These are phyloP conservation scores for Limnodromus scolopaceus DNA, from an alignment of 2,797 vertebrate species.

Conservation along the genomic window DNA sequence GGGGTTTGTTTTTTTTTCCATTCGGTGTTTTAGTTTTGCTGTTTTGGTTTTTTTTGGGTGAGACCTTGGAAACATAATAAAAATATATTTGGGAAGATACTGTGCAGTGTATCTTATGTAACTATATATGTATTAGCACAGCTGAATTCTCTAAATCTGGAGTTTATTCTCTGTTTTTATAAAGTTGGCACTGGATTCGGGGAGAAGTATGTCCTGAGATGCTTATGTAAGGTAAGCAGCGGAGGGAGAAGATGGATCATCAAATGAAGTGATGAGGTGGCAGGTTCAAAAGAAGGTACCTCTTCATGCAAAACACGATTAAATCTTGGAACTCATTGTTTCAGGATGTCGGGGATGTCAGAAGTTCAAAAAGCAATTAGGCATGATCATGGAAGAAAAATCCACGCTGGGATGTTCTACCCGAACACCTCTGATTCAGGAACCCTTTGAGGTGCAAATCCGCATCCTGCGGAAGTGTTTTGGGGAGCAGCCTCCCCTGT, in stretches of 20 bases:
- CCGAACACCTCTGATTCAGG: neutral
- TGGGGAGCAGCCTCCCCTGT: neutral
- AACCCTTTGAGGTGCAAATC: conserved; percentile 25
- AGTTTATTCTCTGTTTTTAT: neutral
- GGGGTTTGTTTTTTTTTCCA: neutral
- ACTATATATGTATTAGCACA: neutral
- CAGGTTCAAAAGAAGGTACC: neutral
- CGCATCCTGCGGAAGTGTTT: neutral
- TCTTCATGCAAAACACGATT: neutral
- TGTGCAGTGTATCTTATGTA: neutral
- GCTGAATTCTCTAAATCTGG: neutral
- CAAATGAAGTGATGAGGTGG: neutral
- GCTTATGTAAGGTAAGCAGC: neutral
- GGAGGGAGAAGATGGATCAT: neutral
- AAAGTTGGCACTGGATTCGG: neutral
- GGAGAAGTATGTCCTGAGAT: neutral
- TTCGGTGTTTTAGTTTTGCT: accelerated
- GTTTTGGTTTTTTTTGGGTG: neutral
- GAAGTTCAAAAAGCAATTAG: conserved; percentile 1
- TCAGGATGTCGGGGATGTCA: neutral
- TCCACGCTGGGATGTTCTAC: neutral
- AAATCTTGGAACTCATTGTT: neutral
- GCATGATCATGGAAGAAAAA: neutral
- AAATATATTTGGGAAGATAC: neutral
- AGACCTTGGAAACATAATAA: neutral